Base-by-base conservation (phyloP, 2,113 vertebrate species). In the Mustelus asterias region DNA sequence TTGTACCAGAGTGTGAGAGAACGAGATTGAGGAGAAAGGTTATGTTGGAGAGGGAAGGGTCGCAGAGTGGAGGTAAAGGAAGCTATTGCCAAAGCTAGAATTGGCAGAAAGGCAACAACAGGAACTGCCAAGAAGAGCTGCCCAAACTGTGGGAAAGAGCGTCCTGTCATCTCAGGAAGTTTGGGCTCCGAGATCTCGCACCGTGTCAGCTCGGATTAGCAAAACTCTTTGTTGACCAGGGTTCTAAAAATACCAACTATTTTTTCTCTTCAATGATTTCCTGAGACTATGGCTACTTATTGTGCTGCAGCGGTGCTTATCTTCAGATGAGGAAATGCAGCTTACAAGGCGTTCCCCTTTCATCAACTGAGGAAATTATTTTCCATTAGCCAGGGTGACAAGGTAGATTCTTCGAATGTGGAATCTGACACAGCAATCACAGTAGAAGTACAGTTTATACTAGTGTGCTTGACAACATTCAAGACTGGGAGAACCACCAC, bases 231-330 rank as follows among this genome's bases (percentile, higher is more conserved):
- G 54, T 92, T 92, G 26, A 14, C 24, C 33, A 67, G n/a, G 89
- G 20, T 93, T 93, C 89, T 93, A 93, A 93, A 65, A 93, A 92
- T 92, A 92, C 14, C 2, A n/a, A 63, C 60, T 92, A 92, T 63
- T 65, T 20, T 54, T 20, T 92, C 9, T 37, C 88, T 90, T 65
- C 89, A 22, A 65, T n/a, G 18, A 93, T 67, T 93, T 93, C 60
- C 89, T 37, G 14, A 67, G 89, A 67, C 80, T 8, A 44, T 22
- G 37, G 37, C 18, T 22, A 44, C 16, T 20, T 65, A 65, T 93
- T 18, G 8, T 37, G 89, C 9, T 93, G 33, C 89, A 22, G 16
- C 60, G 7, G 29, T 4, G 60, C n/a, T 92, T 93, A 93, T 65
- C 60, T 92, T 60, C 89, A 2, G 37, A 63, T 37, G 60, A 67